phyloP scores from a whole-genome alignment of 37 sponge, comb jelly and placozoan species.

The Ephydatia muelleri region DNA sequence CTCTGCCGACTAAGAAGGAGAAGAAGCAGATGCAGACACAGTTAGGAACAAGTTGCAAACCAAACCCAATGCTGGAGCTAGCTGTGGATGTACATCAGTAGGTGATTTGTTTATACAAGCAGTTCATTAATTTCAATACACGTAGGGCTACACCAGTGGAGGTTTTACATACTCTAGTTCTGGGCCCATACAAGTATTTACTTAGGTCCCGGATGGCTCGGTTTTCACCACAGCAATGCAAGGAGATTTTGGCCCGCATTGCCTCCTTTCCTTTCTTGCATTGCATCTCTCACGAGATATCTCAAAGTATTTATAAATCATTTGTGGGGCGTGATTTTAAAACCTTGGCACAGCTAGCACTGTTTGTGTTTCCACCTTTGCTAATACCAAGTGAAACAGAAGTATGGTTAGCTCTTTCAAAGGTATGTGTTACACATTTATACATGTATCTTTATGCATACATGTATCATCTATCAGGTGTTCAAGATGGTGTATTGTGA shows the following conservation, averaged over 20 bases:
- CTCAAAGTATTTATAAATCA: conserved; percentile 11
- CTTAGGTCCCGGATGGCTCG: conserved; percentile 6
- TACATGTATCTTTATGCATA: too few relatives aligned
- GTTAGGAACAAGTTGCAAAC: too few relatives aligned
- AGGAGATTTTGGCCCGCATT: conserved; percentile 27
- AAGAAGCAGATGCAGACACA: too few relatives aligned
- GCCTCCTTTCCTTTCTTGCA: conserved; percentile 6
- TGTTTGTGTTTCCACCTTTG: conserved; percentile 26
- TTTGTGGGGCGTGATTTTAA: conserved; percentile 52
- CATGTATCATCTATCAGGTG: conserved; percentile 23
- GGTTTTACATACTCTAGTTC: conserved; percentile 35
- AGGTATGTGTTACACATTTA: neutral
- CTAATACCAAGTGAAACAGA: neutral
- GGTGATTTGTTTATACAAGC: too few relatives aligned
- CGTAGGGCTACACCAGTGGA: too few relatives aligned
- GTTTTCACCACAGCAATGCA: conserved; percentile 2
- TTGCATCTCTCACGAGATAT: too few relatives aligned
- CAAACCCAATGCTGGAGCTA: too few relatives aligned
- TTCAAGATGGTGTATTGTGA: conserved; percentile 22
- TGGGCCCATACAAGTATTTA: conserved; percentile 48
- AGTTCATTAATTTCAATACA: too few relatives aligned
- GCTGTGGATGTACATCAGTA: too few relatives aligned
- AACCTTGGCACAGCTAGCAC: conserved; percentile 32
- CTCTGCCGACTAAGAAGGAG: too few relatives aligned
- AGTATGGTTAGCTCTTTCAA: conserved; percentile 13